Evolutionary conservation across 53 echinoderm and acorn worm genomes (phyloP).

Genomic region (Paracentrotus lividus): DNA sequence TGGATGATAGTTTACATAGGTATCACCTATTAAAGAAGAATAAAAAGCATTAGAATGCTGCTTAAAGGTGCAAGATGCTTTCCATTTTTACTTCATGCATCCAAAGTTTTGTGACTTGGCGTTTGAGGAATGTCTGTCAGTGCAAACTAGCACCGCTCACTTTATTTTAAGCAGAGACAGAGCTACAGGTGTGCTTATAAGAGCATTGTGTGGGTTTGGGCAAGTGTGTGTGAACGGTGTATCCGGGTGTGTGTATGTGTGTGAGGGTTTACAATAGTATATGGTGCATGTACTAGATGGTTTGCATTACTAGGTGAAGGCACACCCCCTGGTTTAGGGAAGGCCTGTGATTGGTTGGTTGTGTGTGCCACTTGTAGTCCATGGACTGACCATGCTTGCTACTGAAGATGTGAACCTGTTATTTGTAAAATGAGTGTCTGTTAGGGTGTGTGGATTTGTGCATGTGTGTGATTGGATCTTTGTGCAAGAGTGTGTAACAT

Average conservation of each 20-base stretch:
- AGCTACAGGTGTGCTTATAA: neutral
- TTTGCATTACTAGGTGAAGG: neutral
- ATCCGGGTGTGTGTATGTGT: neutral
- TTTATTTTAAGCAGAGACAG: neutral
- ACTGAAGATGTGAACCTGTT: constrained; percentile 23
- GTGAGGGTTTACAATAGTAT: neutral
- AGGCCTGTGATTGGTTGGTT: constrained; percentile 14
- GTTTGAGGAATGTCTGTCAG: neutral
- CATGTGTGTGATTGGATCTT: neutral
- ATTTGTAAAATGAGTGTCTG: neutral
- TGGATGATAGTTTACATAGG: neutral
- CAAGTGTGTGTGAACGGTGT: neutral
- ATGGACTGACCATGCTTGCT: neutral
- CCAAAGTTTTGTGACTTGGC: neutral
- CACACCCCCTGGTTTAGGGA: neutral
- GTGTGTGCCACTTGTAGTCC: neutral
- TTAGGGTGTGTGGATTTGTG: neutral
- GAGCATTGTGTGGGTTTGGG: neutral
- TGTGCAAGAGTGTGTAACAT: neutral
- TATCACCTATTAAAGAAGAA: no score
- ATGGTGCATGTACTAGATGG: neutral
- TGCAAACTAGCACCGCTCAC: neutral
- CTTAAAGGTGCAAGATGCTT: neutral
- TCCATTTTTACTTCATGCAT: neutral
- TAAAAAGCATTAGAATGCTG: no score